Evolutionary conservation across 2,113 vertebrate genomes (phyloP), one percentile per base, ranked within the genome.

Genomic region (Corvus cornix): DNA sequence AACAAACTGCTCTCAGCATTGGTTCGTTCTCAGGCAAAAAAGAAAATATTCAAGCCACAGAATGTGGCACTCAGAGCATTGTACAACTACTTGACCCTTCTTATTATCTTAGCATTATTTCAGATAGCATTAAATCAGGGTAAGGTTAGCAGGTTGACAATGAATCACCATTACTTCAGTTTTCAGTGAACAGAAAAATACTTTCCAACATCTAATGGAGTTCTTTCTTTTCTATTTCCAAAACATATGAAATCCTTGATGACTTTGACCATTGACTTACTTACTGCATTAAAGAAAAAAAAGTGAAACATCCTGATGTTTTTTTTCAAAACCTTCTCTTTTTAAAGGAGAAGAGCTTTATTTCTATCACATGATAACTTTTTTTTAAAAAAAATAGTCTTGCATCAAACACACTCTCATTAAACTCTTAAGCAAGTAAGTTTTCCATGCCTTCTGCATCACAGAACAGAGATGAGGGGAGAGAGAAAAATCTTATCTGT

Each of bases 81-180:
- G 64, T 49, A 80, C 66, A 51, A 82, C 64, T 84, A 55, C 64
- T 85, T 94, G 93, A 94, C 55, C 26, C 31, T 80, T 24, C 20
- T 76, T 89, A 92, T 91, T 93, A 58, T 82, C 56, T 93, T 51
- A 83, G 7, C 26, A 80, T 80, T 91, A 84, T 93, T 95, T 92
- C 87, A 79, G 60, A 68, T 48, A 53, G 37, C 37, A 58, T 89
- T 76, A 76, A 64, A 87, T 91, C 41, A 79, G 13, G 5, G 8
- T 75, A 72, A 76, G 66, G 53, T 78, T 68, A 68, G 7, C 44
- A 95, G 81, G 81, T 87, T 89, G 91, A 93, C 16, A 60, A 41
- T 52, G 10, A 18, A 64, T 44, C 83, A n/a, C 11, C 22, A 60
- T 90, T 93, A 41, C 17, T 81, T 78, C 20, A 53, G 3, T 66